A percentile compares a stretch with the other conserved stretches of the same genome.
Evolutionary conservation across 2,797 vertebrate species (phyloP).

Genomic region (Sebastes vulpes): DNA sequence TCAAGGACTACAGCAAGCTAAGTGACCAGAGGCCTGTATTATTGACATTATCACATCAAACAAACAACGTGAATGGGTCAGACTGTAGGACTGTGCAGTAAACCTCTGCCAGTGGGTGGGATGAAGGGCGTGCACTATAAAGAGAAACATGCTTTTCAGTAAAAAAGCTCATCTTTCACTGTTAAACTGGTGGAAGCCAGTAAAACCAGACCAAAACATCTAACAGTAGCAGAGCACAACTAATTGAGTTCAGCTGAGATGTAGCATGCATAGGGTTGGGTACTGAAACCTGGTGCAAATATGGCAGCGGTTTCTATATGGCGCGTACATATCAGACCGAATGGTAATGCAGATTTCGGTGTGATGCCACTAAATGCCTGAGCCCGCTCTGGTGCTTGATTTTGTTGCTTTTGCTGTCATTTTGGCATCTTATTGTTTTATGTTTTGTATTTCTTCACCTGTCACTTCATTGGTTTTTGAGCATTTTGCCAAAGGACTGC

Average conservation of each 20-base stretch:
- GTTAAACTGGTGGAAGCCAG: neutral
- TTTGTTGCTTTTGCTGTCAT: neutral
- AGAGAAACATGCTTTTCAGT: conserved; percentile 7
- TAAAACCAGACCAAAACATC: neutral
- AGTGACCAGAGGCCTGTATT: conserved; percentile 1
- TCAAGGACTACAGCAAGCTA: conserved; percentile 5
- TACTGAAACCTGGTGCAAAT: neutral
- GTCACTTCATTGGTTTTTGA: neutral
- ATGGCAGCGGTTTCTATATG: neutral
- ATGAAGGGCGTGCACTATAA: neutral
- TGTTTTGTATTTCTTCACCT: neutral
- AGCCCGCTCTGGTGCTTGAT: too few relatives aligned
- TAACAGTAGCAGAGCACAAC: neutral
- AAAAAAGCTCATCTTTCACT: conserved; percentile 17
- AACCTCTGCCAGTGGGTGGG: conserved; percentile 11
- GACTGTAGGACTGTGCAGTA: neutral
- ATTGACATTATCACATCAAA: conserved; percentile 31
- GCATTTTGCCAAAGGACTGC: neutral
- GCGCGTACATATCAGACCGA: neutral
- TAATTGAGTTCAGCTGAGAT: neutral
- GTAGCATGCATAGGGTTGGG: neutral
- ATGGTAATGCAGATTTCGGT: neutral
- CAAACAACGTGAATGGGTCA: conserved; percentile 25
- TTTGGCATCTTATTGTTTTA: neutral
- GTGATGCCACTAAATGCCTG: too few relatives aligned